Evolutionary conservation across 1,140 invertebrate species (phyloP).

Genomic region (Daktulosphaira vitifoliae): DNA sequence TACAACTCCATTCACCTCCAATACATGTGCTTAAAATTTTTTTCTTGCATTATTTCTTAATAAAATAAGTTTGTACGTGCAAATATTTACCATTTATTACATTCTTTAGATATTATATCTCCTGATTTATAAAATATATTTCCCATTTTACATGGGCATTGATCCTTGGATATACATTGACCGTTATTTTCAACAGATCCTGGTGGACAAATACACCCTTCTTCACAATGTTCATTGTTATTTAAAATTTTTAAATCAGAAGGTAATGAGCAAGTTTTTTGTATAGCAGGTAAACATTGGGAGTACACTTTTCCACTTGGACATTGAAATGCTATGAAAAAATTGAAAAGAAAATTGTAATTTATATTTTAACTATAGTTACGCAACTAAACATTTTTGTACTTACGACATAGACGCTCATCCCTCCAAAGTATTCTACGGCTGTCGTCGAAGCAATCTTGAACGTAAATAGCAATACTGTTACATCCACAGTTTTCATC

Average conservation of each 20-base stretch:
- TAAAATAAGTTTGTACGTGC: no score
- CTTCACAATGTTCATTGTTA: conserved; percentile 52
- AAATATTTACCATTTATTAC: conserved; percentile 64
- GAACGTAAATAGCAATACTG: conserved; percentile 63
- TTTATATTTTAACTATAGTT: background rate
- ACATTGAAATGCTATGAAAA: conserved; percentile 56
- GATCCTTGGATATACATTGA: conserved; percentile 57
- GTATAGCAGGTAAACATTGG: conserved; percentile 54
- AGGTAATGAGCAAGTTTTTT: conserved; percentile 47
- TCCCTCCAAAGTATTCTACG: conserved; percentile 59
- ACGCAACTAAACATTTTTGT: no score
- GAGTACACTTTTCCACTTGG: conserved; percentile 58
- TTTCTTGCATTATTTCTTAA: background rate
- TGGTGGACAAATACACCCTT: conserved; percentile 77
- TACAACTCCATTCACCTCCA: conserved; percentile 69
- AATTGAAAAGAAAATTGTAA: background rate
- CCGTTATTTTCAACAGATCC: conserved; percentile 61
- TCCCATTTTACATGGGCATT: conserved; percentile 71
- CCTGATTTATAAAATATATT: conserved; percentile 68
- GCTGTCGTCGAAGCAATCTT: conserved; percentile 55
- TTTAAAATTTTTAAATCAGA: conserved; percentile 37
- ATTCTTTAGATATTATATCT: conserved; percentile 62
- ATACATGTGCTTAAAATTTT: conserved; percentile 55
- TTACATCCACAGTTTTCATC: conserved; percentile 57
- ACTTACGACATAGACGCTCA: conserved; percentile 66